Base-by-base conservation (phyloP, 1,140 invertebrate species). In the Eumeta japonica region DNA sequence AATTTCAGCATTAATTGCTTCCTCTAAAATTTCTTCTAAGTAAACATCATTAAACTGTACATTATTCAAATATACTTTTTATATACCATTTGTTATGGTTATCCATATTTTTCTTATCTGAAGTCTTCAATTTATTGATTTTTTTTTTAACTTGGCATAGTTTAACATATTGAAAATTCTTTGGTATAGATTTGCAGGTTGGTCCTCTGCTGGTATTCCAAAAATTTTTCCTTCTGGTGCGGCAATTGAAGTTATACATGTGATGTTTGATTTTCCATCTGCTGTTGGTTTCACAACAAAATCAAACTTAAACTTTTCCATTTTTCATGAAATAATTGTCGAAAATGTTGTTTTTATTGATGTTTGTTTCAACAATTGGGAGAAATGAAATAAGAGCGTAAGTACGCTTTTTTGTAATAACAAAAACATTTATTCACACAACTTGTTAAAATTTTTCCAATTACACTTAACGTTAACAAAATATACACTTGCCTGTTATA, bases 261-360 rank as follows among this genome's bases (percentile, higher is more conserved):
- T 41, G 17, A 50, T 36, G 28, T 60, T 61, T 33, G 60, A 28
- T 48, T 60, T 63, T 48, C 46, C 52, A 44, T 60, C 52, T 36
- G 29, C 10, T 39, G 47, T 5, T 18, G 32, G 10, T 44, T 45
- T 46, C 2, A 56, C 45, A 41, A 17, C 12, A 34, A 62, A 60
- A 43, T 54, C 43, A 46, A 60, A 64, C 20, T 49, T 40, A n/a
- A 61, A 44, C 28, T 52, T 62, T 10, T 55, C 50, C 54, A 63
- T 63, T 10, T 37, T 55, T 39, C 4, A 13, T 43, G 34, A 42
- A 41, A 35, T 43, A 19, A 18, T 24, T 41, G 35, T 27, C 32
- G 24, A 41, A 46, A 52, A 52, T 48, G 43, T 46, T 46, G 46
- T 52, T 52, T 48, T 52, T n/a, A n/a, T n/a, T n/a, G n/a, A n/a